Base-by-base conservation (phyloP, 1,140 invertebrate genomes). In the Danaus plexippus region DNA sequence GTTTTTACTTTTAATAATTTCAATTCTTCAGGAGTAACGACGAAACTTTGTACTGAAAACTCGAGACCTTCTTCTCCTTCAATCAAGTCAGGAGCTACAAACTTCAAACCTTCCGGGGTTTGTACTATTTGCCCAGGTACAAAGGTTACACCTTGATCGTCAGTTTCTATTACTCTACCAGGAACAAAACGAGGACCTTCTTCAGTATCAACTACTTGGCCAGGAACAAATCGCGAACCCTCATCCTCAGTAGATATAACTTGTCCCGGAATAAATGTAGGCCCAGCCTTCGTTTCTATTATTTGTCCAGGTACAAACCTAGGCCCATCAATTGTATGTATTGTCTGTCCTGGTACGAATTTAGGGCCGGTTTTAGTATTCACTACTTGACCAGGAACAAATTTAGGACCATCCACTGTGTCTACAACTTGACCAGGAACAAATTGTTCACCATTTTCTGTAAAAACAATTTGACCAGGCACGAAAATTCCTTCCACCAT, bases 11-110 rank as follows among this genome's bases (percentile, higher is more conserved):
- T 90, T 11, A 93, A 74, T 11, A 93, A 67, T 56, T 88, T 89
- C 2, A 93, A 66, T 75, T 93, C 92, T 75, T 93, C 92, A 2
- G 91, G 91, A 22, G 91, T 92, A 1, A 94, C 90, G 63, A 93
- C 90, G 75, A 93, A 94, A 47, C 92, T 92, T 86, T 94, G 92
- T 8, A 94, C 91, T 10, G 91, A 92, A 75, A 93, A 93, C 72
- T 93, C 90, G 11, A 91, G 89, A 9, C 91, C 91, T 73, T 92
- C 90, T 32, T 90, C 88, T 4, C 89, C 90, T 67, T 91, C 90
- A 2, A 86, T 88, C 9, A 93, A 75, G 77, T 93, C 92, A 9
- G 92, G 91, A 15, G 92, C 92, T 9, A 93, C 89, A 71, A 93
- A 93, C 64, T 90, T 89, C 0, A 92, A 89, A 1, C 92, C 92